A percentile compares a stretch with the other conserved stretches of the same genome.
Conservation (phyloP, 1,140 invertebrate species). For the Drosophila sproati region DNA sequence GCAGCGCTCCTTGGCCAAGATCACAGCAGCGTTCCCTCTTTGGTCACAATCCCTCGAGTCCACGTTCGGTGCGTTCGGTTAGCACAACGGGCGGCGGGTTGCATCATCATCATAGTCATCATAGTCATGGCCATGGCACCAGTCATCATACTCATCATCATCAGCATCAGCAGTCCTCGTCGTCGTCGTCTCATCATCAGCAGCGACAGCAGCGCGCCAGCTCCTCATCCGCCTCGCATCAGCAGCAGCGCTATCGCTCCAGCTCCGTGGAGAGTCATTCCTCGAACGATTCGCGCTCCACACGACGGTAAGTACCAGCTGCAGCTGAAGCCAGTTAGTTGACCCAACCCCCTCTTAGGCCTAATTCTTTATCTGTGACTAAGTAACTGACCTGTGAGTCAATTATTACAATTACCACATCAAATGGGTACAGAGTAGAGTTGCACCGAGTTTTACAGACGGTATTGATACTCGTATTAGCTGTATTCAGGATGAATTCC, state of each 20-base stretch:
- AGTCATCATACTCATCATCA: conserved; percentile 71
- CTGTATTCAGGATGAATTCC: no score
- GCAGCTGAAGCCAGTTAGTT: no score
- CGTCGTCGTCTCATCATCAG: conserved; percentile 57
- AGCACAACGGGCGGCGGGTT: conserved; percentile 75
- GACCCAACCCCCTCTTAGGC: no score
- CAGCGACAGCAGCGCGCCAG: conserved; percentile 63
- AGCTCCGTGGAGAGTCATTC: conserved; percentile 94
- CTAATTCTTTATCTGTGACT: no score
- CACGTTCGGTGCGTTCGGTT: conserved; percentile 89
- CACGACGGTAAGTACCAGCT: conserved; percentile 86
- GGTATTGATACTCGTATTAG: no score
- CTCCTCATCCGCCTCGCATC: conserved; percentile 69
- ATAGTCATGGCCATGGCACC: conserved; percentile 72
- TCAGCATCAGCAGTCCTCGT: conserved; percentile 47
- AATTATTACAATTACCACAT: no score
- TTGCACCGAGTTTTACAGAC: no score
- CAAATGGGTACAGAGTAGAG: no score
- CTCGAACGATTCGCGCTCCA: conserved; percentile 90
- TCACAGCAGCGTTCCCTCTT: conserved; percentile 90
- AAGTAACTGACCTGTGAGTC: no score
- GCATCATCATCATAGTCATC: conserved; percentile 77
- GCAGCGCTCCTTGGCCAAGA: conserved; percentile 93
- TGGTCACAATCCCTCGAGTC: conserved; percentile 86
- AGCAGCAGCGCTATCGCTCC: conserved; percentile 85